Conservation (phyloP, 2,888 invertebrate species). For the Philopedon plagiatum region DNA sequence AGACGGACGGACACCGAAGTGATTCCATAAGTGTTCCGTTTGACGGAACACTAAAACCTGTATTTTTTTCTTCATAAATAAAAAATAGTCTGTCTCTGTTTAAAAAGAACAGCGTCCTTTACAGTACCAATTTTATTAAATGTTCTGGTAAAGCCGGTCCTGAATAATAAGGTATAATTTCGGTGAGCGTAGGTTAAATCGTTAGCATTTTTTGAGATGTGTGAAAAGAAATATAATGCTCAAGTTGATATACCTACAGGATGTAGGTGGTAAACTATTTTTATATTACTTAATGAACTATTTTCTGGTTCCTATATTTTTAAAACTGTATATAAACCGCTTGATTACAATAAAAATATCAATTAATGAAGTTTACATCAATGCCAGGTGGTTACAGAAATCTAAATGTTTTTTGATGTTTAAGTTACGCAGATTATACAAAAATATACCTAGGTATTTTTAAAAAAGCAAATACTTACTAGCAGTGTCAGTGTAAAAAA, state of each 20-base stretch:
- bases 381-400: not conserved
- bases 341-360: not conserved
- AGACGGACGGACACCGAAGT: too few species aligned
- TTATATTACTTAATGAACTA: conserved; percentile 10
- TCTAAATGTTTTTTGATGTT: too few species aligned
- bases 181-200: conserved; percentile 5
- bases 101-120: too few species aligned
- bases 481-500: too few species aligned
- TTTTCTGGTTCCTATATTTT: not conserved
- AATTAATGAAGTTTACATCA: not conserved
- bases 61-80: too few species aligned
- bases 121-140: too few species aligned
- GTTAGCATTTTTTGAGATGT: conserved; percentile 32
- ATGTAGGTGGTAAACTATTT: conserved; percentile 20
- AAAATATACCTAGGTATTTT: too few species aligned
- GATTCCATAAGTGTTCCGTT: too few species aligned
- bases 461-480: too few species aligned
- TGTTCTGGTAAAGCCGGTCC: not conserved
- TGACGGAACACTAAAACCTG: too few species aligned
- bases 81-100: too few species aligned
- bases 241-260: conserved; percentile 23
- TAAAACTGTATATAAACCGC: not conserved
- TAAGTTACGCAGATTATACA: too few species aligned
- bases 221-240: conserved; percentile 31
- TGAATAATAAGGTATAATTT: conserved; percentile 4